Evolutionary conservation across 2,888 invertebrate species (phyloP).

Genomic region (Lepidocyrtoides sp.): DNA sequence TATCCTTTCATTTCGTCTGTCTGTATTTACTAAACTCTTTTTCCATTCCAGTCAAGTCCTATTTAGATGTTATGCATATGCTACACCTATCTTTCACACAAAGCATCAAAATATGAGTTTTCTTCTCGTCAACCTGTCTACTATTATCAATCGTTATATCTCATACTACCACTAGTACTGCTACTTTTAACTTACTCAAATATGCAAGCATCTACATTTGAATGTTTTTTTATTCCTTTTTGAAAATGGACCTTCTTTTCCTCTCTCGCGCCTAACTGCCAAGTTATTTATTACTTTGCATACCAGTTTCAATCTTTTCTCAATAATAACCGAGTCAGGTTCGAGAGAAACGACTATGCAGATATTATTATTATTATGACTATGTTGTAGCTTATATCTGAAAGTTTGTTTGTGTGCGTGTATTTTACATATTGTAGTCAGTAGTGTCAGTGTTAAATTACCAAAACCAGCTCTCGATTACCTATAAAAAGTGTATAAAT

Average conservation of each 20-base stretch:
- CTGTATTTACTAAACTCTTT: neutral
- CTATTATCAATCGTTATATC: neutral
- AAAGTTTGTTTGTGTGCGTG: neutral
- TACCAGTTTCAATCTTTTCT: slow-evolving; percentile 43
- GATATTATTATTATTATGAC: too few species aligned
- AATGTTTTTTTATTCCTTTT: neutral
- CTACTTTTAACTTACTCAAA: too few species aligned
- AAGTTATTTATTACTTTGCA: slow-evolving; percentile 45
- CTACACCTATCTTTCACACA: too few species aligned
- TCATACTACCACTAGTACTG: too few species aligned
- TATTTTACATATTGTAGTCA: neutral
- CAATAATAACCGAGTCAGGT: neutral
- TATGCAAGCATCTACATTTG: neutral
- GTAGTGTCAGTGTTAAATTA: slow-evolving; percentile 38
- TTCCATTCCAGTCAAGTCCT: too few species aligned
- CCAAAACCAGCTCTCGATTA: slow-evolving; percentile 55
- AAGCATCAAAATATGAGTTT: too few species aligned
- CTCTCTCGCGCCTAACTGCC: neutral
- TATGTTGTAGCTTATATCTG: too few species aligned
- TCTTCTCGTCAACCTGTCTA: slow-evolving; percentile 28
- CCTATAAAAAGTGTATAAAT: neutral
- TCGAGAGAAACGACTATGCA: neutral
- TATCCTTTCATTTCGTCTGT: neutral
- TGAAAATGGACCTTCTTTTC: neutral
- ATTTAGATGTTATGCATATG: too few species aligned